Conservation (phyloP, 2,113 vertebrate genomes). For the Pycnonotus jocosus region DNA sequence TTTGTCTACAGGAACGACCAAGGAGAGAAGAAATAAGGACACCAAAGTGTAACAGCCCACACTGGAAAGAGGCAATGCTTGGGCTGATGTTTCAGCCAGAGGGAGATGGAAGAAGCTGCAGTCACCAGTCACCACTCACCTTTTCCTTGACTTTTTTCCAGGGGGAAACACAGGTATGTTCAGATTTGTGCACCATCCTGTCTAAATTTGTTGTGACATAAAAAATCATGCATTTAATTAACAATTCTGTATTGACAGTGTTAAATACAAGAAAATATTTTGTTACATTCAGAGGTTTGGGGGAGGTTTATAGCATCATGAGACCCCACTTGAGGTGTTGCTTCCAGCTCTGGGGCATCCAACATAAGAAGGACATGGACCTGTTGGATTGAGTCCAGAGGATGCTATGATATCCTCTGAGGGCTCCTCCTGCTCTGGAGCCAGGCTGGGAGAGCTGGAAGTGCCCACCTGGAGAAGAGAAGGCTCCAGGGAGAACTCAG, state of each 20-base stretch:
- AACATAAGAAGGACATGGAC: not conserved
- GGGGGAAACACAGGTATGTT: not conserved
- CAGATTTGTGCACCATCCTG: not conserved
- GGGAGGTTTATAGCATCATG: not conserved
- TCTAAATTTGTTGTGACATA: not conserved
- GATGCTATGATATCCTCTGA: not conserved
- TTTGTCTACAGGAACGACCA: not conserved
- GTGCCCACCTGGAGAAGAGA: not conserved
- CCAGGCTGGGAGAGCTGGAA: not conserved
- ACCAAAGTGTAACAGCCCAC: not conserved
- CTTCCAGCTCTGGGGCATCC: not conserved
- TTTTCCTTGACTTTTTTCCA: not conserved
- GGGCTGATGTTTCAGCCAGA: not conserved
- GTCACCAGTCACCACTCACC: not conserved
- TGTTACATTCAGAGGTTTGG: not conserved
- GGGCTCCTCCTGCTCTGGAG: not conserved
- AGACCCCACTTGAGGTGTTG: not conserved
- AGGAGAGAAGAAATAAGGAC: not conserved
- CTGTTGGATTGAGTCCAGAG: not conserved
- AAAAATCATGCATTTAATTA: not conserved
- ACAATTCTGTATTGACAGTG: not conserved
- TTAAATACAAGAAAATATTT: not conserved
- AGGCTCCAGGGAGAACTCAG: not conserved
- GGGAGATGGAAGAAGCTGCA: not conserved
- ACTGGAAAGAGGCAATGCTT: not conserved